phyloP scores from a whole-genome alignment of 2,113 vertebrate species.

The Macrotus californicus region DNA sequence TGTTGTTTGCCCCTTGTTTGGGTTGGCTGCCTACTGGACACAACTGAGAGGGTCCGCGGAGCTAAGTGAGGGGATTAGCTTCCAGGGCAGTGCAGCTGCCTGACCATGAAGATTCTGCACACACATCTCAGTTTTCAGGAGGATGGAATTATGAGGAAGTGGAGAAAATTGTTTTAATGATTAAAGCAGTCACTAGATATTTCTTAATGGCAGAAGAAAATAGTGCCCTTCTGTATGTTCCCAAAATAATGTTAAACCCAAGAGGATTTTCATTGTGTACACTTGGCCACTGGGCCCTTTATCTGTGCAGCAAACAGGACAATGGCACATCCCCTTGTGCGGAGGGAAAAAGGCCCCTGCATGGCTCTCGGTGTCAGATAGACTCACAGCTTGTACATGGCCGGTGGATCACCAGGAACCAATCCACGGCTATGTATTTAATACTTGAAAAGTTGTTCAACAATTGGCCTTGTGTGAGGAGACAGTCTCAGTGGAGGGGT shows the following conservation, averaged over 20 bases:
- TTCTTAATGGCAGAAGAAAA: conserved; percentile 22
- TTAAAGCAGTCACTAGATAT: neutral
- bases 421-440: neutral
- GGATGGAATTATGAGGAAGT: neutral
- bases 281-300: neutral
- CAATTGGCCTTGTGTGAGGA: neutral
- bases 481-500: neutral
- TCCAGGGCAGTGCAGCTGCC: neutral
- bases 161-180: neutral
- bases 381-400: neutral
- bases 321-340: neutral
- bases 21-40: neutral
- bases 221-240: neutral
- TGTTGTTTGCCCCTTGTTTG: conserved; percentile 38
- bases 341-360: neutral
- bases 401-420: neutral
- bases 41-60: neutral
- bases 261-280: neutral
- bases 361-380: neutral
- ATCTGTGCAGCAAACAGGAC: neutral
- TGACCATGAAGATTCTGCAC: neutral
- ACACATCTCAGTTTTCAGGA: neutral
- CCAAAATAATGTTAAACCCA: neutral
- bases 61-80: neutral
- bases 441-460: neutral